Percentiles rank a stretch among this genome's conserved stretches.
Evolutionary conservation across 2,888 invertebrate genomes (phyloP).

Genomic region (Heliconius ethilla): DNA sequence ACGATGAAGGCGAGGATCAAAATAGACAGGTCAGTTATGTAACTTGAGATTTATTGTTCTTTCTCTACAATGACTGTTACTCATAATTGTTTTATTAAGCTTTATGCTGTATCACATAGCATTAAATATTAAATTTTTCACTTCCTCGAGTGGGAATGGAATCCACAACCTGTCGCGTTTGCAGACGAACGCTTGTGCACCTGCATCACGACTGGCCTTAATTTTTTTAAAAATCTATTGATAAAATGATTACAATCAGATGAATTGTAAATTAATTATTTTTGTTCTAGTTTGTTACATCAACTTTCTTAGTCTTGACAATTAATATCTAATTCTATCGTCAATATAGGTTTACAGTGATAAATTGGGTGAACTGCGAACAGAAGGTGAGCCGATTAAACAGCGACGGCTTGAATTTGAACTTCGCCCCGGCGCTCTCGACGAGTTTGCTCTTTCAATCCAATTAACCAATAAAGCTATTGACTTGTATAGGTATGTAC

Average conservation of each 20-base stretch:
- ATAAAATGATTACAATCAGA: too few relatives aligned
- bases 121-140: too few relatives aligned
- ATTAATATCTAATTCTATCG: background rate
- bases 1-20: conserved; percentile 97
- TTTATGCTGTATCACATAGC: too few relatives aligned
- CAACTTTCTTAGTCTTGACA: background rate
- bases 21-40: conserved; percentile 80
- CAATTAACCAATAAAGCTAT: conserved; percentile 91
- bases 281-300: background rate
- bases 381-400: conserved; percentile 94
- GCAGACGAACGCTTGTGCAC: too few relatives aligned
- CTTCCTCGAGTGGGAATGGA: too few relatives aligned
- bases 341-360: conserved; percentile 81
- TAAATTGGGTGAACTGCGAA: conserved; percentile 84
- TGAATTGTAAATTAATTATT: background rate
- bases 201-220: too few relatives aligned
- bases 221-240: too few relatives aligned
- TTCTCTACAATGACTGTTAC: background rate
- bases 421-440: conserved; percentile 89
- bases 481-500: conserved; percentile 84
- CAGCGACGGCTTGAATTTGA: conserved; percentile 91
- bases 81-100: background rate
- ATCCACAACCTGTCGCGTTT: too few relatives aligned
- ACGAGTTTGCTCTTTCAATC: conserved; percentile 89
- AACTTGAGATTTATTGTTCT: background rate